Conservation (phyloP, 1,140 invertebrate species). For the Drosophila ogumai region DNA sequence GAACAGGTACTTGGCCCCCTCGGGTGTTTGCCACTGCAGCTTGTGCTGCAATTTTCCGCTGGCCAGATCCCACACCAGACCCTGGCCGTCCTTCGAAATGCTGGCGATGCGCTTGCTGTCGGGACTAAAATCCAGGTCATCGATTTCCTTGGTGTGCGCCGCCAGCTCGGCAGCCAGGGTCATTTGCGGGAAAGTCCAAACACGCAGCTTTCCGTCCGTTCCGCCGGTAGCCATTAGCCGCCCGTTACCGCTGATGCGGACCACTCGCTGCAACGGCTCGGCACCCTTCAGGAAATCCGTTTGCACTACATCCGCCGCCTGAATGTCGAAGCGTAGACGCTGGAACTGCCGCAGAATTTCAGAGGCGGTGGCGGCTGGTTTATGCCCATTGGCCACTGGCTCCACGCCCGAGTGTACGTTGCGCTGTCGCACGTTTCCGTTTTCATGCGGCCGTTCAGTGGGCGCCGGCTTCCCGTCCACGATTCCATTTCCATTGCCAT, state of each 20-base stretch:
- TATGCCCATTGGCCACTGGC: slow-evolving; percentile 63
- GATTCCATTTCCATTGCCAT: slow-evolving; percentile 23
- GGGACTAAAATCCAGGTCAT: slow-evolving; percentile 95
- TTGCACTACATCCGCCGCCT: slow-evolving; percentile 91
- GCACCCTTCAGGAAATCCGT: slow-evolving; percentile 89
- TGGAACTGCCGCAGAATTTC: slow-evolving; percentile 86
- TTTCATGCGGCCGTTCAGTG: slow-evolving; percentile 67
- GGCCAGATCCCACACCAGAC: slow-evolving; percentile 90
- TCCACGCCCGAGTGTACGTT: slow-evolving; percentile 70
- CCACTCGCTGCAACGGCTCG: slow-evolving; percentile 94
- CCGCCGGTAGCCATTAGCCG: slow-evolving; percentile 95
- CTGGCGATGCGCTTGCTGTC: slow-evolving; percentile 91
- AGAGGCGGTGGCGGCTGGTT: slow-evolving; percentile 60
- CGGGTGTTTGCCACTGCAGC: slow-evolving; percentile 89
- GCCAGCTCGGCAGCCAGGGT: slow-evolving; percentile 89
- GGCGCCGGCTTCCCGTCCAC: slow-evolving; percentile 59
- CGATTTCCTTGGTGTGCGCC: slow-evolving; percentile 93
- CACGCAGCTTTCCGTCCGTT: slow-evolving; percentile 93
- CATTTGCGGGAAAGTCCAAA: slow-evolving; percentile 95
- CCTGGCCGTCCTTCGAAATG: slow-evolving; percentile 94
- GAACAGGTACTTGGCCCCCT: slow-evolving; percentile 92
- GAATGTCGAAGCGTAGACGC: slow-evolving; percentile 89
- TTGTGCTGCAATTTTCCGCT: slow-evolving; percentile 86
- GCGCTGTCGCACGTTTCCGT: slow-evolving; percentile 70
- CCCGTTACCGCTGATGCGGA: slow-evolving; percentile 91